phyloP scores from a whole-genome alignment of 2,888 invertebrate species.

The Pardosa pseudoannulata region DNA sequence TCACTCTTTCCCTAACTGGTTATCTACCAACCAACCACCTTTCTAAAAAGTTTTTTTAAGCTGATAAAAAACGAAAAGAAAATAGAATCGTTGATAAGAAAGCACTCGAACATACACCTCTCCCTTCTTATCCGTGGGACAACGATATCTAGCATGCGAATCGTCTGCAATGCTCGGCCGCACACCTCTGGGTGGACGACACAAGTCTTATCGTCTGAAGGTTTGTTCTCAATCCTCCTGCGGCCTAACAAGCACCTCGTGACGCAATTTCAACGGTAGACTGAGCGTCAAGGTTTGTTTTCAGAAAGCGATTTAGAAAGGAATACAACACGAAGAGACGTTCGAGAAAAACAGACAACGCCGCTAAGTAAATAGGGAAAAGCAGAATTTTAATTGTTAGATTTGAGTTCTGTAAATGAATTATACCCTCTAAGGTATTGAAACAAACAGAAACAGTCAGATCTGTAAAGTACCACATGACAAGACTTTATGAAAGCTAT shows the following conservation, averaged over 20 bases:
- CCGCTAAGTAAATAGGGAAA: too few species aligned
- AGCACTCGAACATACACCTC: neutral
- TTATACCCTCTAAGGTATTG: too few species aligned
- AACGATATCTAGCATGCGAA: neutral
- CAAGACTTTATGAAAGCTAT: too few species aligned
- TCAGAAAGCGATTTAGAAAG: too few species aligned
- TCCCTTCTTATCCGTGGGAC: neutral
- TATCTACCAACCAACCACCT: neutral
- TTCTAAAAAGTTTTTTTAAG: neutral
- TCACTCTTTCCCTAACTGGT: neutral
- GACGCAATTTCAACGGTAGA: neutral
- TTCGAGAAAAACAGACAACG: too few species aligned
- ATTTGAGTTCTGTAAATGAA: too few species aligned
- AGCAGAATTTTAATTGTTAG: too few species aligned
- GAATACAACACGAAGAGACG: too few species aligned
- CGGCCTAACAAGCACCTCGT: neutral
- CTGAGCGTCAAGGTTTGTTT: neutral
- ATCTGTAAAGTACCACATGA: too few species aligned
- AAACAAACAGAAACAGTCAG: too few species aligned
- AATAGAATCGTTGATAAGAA: neutral
- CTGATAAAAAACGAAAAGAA: too few species aligned
- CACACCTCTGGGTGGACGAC: neutral
- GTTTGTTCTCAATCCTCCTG: neutral
- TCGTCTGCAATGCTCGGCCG: conserved; percentile 9
- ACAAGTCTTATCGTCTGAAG: neutral